Percentiles rank a stretch among this genome's conserved stretches.
phyloP scores from a whole-genome alignment of 1,140 invertebrate species.

The Drosophila murphyi region DNA sequence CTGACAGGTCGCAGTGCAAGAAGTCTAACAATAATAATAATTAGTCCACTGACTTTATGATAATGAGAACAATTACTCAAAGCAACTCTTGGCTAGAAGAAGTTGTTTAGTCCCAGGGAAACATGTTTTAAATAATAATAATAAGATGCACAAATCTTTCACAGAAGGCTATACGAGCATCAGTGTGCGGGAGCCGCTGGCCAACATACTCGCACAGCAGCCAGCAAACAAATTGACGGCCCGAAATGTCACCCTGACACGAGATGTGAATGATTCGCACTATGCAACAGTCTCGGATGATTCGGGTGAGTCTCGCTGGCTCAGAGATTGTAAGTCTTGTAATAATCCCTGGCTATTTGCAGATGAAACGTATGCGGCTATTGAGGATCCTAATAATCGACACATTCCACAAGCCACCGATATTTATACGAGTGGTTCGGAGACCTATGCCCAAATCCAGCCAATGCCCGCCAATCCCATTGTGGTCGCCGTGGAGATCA shows the following conservation, averaged over 20 bases:
- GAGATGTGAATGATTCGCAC: constrained; percentile 87
- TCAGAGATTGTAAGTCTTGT: neutral
- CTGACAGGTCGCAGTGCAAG: too few relatives aligned
- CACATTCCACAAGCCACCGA: constrained; percentile 85
- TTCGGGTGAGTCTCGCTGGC: constrained; percentile 87
- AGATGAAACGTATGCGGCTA: constrained; percentile 96
- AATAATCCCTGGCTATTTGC: neutral
- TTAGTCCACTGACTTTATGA: too few relatives aligned
- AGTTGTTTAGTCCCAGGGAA: too few relatives aligned
- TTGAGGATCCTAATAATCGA: constrained; percentile 90
- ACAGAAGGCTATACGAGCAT: constrained; percentile 95
- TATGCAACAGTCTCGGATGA: constrained; percentile 94
- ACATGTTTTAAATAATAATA: too few relatives aligned
- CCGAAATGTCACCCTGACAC: constrained; percentile 84
- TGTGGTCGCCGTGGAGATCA: constrained; percentile 86
- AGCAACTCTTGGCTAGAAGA: too few relatives aligned
- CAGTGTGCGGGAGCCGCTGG: constrained; percentile 93
- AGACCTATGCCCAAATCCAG: constrained; percentile 94
- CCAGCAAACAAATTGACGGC: constrained; percentile 80
- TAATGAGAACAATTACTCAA: too few relatives aligned
- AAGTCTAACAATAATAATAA: too few relatives aligned
- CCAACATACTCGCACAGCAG: constrained; percentile 88
- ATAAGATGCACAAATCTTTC: constrained; percentile 49
- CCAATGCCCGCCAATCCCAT: constrained; percentile 86
- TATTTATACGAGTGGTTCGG: constrained; percentile 91